These are phyloP conservation scores for Anguilla anguilla DNA, from an alignment of 2,797 vertebrate genomes.

Conservation along the genomic window DNA sequence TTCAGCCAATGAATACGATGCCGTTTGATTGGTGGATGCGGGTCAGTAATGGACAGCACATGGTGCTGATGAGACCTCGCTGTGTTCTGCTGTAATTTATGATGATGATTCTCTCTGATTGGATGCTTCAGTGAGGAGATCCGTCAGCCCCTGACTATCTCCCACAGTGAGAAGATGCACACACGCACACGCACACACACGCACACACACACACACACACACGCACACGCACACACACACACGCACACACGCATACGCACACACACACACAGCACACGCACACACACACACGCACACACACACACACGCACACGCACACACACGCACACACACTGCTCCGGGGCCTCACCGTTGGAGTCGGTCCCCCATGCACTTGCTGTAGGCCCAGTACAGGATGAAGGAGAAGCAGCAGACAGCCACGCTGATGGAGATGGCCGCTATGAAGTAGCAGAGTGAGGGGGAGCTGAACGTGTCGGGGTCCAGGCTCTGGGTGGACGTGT, in stretches of 20 bases:
- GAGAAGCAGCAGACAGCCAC: slow-evolving; percentile 60
- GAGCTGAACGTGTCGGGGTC: slow-evolving; percentile 44
- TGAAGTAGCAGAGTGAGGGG: slow-evolving; percentile 63
- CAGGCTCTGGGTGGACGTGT: slow-evolving; percentile 41
- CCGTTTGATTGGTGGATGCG: background rate
- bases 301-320: background rate
- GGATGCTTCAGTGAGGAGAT: too few species aligned
- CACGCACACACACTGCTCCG: background rate
- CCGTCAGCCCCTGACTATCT: too few species aligned
- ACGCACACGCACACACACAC: too few species aligned
- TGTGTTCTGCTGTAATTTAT: too few species aligned
- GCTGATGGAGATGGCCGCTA: slow-evolving; percentile 50
- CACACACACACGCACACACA: background rate
- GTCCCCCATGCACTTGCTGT: slow-evolving; percentile 50
- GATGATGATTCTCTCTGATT: too few species aligned
- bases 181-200: background rate
- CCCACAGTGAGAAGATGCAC: background rate
- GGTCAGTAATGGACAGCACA: background rate
- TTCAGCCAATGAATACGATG: background rate
- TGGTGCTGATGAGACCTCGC: too few species aligned
- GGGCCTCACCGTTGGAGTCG: slow-evolving; percentile 46
- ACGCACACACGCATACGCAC: too few species aligned
- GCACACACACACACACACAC: too few species aligned
- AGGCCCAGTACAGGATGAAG: slow-evolving; percentile 58
- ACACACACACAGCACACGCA: too few species aligned